phyloP scores from a whole-genome alignment of 2,797 vertebrate species.

The Mionectes olivaceus region DNA sequence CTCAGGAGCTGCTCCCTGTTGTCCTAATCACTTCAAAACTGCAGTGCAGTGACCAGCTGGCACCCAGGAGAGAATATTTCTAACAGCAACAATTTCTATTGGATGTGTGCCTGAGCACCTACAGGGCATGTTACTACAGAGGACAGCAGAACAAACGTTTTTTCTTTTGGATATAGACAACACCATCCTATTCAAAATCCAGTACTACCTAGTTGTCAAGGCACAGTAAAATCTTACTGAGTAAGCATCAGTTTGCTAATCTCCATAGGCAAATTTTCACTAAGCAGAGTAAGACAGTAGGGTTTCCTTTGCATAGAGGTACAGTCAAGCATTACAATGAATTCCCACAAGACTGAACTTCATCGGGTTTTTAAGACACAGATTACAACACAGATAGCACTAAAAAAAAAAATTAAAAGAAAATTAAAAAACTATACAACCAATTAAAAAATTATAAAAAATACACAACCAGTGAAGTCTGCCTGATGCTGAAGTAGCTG shows the following conservation, averaged over 20 bases:
- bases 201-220: background rate
- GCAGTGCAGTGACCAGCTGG: background rate
- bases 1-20: background rate
- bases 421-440: background rate
- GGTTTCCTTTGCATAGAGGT: slow-evolving; percentile 2
- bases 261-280: slow-evolving; percentile 34
- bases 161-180: background rate
- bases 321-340: slow-evolving; percentile 3
- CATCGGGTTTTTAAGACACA: background rate
- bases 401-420: background rate
- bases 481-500: background rate
- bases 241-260: background rate
- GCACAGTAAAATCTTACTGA: background rate
- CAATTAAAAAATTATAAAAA: background rate
- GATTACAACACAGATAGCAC: background rate
- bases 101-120: background rate
- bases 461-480: background rate
- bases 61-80: background rate
- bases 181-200: background rate
- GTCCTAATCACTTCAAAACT: background rate
- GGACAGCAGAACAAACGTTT: background rate
- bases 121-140: background rate
- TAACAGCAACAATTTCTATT: background rate
- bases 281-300: background rate
- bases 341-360: background rate